Percentiles rank a stretch among this genome's conserved stretches.
Conservation (phyloP, 2,797 vertebrate species). For the Ammospiza maritima region DNA sequence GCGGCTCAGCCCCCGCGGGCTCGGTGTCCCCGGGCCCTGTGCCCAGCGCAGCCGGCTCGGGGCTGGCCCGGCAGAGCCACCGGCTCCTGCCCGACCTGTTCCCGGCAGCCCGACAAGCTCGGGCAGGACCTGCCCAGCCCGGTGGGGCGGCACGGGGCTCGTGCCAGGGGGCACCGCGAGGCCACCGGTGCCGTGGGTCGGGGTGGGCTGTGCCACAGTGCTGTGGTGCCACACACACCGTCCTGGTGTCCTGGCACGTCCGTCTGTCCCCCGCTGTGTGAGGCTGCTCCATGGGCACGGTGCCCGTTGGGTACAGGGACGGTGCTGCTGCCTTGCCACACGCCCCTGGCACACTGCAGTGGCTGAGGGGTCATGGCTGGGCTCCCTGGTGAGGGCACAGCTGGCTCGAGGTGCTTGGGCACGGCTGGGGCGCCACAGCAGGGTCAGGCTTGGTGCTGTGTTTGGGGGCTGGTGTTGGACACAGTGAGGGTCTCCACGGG, state of each 20-base stretch:
- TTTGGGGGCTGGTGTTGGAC: accelerated
- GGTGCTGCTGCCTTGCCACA: accelerated
- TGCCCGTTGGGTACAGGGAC: neutral
- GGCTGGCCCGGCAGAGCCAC: neutral
- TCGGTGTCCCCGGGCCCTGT: neutral
- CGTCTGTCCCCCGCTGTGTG: accelerated
- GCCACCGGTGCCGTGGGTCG: neutral
- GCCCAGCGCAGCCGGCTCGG: neutral
- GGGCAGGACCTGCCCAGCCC: constrained; percentile 15
- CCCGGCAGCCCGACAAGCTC: neutral
- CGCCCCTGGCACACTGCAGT: neutral
- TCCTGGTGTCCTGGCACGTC: neutral
- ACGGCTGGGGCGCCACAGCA: accelerated
- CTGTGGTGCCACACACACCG: accelerated
- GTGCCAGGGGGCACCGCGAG: neutral
- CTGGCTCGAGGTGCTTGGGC: accelerated
- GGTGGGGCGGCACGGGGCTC: accelerated
- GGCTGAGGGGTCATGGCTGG: neutral
- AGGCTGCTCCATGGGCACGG: neutral
- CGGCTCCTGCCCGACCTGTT: constrained; percentile 51
- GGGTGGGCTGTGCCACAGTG: accelerated
- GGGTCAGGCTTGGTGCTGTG: accelerated
- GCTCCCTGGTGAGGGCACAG: accelerated
- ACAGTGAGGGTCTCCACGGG: neutral
- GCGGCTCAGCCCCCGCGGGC: neutral